A percentile compares a stretch with the other conserved stretches of the same genome.
Conservation (phyloP, 2,797 vertebrate genomes). For the Yasuhikotakia modesta region DNA sequence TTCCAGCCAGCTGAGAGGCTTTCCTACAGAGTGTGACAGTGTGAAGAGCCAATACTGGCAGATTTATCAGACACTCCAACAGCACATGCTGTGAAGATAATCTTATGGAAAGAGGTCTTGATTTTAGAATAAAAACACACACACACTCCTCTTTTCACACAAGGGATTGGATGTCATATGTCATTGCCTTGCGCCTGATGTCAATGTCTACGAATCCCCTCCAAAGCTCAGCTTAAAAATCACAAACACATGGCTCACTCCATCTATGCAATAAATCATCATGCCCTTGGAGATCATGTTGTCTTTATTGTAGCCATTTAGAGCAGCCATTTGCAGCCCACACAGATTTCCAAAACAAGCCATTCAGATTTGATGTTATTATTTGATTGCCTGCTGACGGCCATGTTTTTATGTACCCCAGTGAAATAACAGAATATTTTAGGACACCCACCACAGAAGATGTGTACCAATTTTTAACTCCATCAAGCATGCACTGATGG, state of each 20-base stretch:
- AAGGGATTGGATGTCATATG: conserved; percentile 17
- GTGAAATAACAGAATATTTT: too few species aligned
- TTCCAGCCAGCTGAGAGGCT: conserved; percentile 21
- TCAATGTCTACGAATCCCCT: conserved; percentile 30
- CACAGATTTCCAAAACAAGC: conserved; percentile 22
- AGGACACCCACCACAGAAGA: too few species aligned
- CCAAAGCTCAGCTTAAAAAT: conserved; percentile 14
- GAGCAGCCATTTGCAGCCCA: not conserved
- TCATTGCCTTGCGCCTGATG: conserved; percentile 5
- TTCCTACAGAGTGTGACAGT: conserved; percentile 21
- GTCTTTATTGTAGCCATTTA: conserved; percentile 26
- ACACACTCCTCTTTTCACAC: conserved; percentile 9
- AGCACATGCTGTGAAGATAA: conserved; percentile 25
- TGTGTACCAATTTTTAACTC: too few species aligned
- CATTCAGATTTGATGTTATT: too few species aligned
- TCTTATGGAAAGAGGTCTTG: conserved; percentile 17
- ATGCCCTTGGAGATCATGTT: conserved; percentile 30
- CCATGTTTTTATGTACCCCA: not conserved
- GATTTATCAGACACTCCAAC: conserved; percentile 21
- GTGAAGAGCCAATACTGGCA: conserved; percentile 33
- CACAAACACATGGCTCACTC: conserved; percentile 3
- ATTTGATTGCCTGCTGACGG: too few species aligned
- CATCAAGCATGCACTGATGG: too few species aligned
- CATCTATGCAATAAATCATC: conserved; percentile 27
- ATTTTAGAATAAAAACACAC: conserved; percentile 21